Evolutionary conservation across 2,113 vertebrate species (phyloP).

Genomic region (Eretmochelys imbricata): DNA sequence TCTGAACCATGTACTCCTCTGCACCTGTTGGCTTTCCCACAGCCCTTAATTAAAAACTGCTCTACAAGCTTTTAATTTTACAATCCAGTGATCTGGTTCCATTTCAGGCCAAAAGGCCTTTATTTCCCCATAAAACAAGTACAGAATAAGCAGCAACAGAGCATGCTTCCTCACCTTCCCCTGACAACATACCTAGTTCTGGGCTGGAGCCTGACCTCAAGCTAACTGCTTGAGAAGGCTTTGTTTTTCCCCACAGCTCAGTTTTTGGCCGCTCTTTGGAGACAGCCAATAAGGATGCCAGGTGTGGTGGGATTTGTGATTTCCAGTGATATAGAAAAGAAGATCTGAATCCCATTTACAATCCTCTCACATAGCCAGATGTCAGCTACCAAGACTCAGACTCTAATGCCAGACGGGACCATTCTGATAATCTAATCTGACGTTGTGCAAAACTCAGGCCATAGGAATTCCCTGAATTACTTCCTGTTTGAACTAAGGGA

Average conservation of each 20-base stretch:
- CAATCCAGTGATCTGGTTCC: background rate
- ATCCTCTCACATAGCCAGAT: background rate
- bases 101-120: fast-evolving
- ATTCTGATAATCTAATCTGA: too few relatives aligned
- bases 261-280: background rate
- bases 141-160: background rate
- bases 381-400: background rate
- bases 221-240: background rate
- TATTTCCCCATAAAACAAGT: background rate
- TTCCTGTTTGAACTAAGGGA: too few relatives aligned
- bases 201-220: too few relatives aligned
- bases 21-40: background rate
- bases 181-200: background rate
- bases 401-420: background rate
- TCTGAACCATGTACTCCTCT: background rate
- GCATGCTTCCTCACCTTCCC: too few relatives aligned
- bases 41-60: background rate
- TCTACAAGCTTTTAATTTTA: background rate
- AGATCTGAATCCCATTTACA: background rate
- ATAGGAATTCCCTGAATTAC: too few relatives aligned
- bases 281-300: background rate
- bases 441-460: too few relatives aligned
- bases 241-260: background rate
- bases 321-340: background rate
- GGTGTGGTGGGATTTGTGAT: background rate